A percentile compares a stretch with the other conserved stretches of the same genome.
phyloP scores from a whole-genome alignment of 2,888 invertebrate species.

The Heliconius ethilla region DNA sequence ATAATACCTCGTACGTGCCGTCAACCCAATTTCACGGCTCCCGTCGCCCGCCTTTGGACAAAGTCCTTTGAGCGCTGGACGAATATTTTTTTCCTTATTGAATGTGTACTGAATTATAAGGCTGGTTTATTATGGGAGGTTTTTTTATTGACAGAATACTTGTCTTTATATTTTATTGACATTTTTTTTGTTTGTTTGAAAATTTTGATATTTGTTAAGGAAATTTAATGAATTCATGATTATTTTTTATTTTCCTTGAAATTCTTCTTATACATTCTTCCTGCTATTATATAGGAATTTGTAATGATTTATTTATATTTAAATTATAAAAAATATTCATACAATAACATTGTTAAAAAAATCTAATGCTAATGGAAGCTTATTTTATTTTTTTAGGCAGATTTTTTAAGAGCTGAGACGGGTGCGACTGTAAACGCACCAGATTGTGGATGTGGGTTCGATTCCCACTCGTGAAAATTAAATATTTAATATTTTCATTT shows the following conservation, averaged over 20 bases:
- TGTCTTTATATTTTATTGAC: conserved; percentile 10
- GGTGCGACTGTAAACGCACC: no score
- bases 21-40: conserved; percentile 52
- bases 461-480: no score
- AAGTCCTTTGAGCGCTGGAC: conserved; percentile 46
- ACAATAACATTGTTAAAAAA: no score
- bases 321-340: no score
- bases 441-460: no score
- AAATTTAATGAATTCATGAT: not conserved
- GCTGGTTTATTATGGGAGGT: conserved; percentile 21
- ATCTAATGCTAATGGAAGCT: no score
- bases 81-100: conserved; percentile 42
- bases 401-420: no score
- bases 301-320: no score
- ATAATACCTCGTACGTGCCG: conserved; percentile 47
- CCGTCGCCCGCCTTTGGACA: conserved; percentile 44
- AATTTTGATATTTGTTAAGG: not conserved
- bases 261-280: no score
- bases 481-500: not conserved
- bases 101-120: conserved; percentile 37
- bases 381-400: no score
- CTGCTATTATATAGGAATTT: no score
- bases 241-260: no score
- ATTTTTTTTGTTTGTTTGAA: not conserved
- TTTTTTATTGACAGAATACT: conserved; percentile 6